phyloP scores from a whole-genome alignment of 2,888 invertebrate genomes.

The Pseudanteris insignis region DNA sequence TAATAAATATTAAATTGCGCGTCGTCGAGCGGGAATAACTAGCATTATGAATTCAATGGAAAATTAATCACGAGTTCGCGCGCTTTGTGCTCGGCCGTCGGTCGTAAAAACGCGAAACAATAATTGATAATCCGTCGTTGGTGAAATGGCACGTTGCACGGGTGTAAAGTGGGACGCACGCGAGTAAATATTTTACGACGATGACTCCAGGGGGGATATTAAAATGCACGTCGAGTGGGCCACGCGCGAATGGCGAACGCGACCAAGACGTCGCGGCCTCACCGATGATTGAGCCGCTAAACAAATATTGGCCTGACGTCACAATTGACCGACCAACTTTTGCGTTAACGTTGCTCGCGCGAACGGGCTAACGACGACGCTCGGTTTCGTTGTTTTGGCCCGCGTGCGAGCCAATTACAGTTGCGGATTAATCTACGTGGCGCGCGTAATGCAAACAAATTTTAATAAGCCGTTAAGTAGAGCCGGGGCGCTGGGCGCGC shows the following conservation, averaged over 20 bases:
- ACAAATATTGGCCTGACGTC: constrained; percentile 39
- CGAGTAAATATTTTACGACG: constrained; percentile 25
- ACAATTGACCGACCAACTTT: constrained; percentile 34
- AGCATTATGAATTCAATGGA: constrained; percentile 27
- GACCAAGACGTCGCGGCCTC: constrained; percentile 14
- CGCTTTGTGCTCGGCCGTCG: constrained; percentile 9
- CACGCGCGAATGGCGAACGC: constrained; percentile 34
- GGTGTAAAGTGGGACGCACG: constrained; percentile 13
- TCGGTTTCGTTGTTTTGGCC: constrained; percentile 37
- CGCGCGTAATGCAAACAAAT: too few relatives aligned
- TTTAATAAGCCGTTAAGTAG: too few relatives aligned
- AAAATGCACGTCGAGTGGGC: too few relatives aligned
- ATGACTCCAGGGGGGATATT: constrained; percentile 16
- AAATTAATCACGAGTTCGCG: constrained; percentile 24
- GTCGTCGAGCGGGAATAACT: constrained; percentile 10
- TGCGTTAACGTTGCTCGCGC: constrained; percentile 6
- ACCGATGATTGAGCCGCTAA: constrained; percentile 22
- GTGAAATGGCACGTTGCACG: constrained; percentile 15
- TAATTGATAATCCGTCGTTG: constrained; percentile 29
- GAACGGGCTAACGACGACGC: constrained; percentile 22
- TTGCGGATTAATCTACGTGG: constrained; percentile 28
- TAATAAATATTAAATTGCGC: constrained; percentile 25
- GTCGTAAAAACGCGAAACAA: constrained; percentile 11
- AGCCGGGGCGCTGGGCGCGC: too few relatives aligned
- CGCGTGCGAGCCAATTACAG: constrained; percentile 42